Evolutionary conservation across 1,140 invertebrate genomes (phyloP), one percentile per base, ranked within the genome.

Genomic region (Brachionus calyciflorus): DNA sequence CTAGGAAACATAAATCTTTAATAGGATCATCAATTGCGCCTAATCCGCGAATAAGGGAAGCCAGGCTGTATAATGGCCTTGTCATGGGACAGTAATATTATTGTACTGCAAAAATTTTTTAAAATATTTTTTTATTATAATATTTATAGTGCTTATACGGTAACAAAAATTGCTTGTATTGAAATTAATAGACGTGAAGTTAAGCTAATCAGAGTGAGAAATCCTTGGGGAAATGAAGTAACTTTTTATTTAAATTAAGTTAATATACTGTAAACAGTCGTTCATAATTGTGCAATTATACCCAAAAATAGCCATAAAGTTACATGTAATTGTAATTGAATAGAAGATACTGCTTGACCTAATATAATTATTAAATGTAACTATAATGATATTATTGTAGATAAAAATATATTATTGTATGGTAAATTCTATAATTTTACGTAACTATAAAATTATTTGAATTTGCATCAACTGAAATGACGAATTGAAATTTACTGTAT

Each of bases 1-100:
- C 93, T 0, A 91, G 90, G 80, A 92, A 98, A 81, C 88, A 96
- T 78, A 91, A 90, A 80, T 98, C 96, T 0, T 88, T 99, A 40
- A 94, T 98, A 91, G 95, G 93, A 0, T 98, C 95, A 84, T 96
- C 94, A 1, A 92, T 99, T 81, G 94, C 98, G 88, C 93, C 76
- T 17, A 51, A 77, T 77, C 76, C 76, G 0, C 24, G 30, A 17
- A 19, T 63, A 41, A 77, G 91, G 17, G 96, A 99, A 87, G 93
- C 93, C 4, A 89, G 93, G 84, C 92, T 94, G 0, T 88, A 89
- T 0, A 90, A 93, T 85, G 86, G 96, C 0, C 86, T 99, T 2
- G 92, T 99, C 68, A 89, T 92, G 80, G 95, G 96, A 0, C 97
- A 99, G 60, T 65, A 65, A 65, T 37, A 44, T n/a, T 24, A 14